Conservation (phyloP, 2,113 vertebrate species). For the Vulpes lagopus region DNA sequence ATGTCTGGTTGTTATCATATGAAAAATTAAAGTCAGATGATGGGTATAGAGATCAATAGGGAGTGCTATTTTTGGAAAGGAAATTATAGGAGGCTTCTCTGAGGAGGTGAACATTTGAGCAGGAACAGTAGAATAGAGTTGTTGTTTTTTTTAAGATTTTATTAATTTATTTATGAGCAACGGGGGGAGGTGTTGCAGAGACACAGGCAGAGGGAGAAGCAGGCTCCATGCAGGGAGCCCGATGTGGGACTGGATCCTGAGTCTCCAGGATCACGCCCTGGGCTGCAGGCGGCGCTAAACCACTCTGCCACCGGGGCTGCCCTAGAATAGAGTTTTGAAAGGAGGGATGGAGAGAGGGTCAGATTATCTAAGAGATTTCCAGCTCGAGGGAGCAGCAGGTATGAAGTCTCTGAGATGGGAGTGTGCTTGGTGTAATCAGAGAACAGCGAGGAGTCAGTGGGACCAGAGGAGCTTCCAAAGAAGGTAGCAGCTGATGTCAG, state of each 20-base stretch:
- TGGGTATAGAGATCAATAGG: background rate
- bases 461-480: background rate
- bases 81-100: background rate
- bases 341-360: background rate
- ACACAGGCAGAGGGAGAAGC: too few species aligned
- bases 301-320: too few species aligned
- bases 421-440: background rate
- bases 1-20: background rate
- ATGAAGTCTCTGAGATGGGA: background rate
- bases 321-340: background rate
- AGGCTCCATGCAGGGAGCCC: too few species aligned
- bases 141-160: too few species aligned
- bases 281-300: too few species aligned
- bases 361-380: background rate
- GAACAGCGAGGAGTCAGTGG: background rate
- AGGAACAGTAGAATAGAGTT: background rate
- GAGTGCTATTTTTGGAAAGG: background rate
- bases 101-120: background rate
- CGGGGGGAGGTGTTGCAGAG: too few species aligned
- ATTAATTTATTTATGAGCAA: too few species aligned
- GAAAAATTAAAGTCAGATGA: background rate
- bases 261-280: too few species aligned
- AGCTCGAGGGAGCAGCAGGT: background rate
- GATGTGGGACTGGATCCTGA: too few species aligned
- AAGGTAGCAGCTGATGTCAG: background rate